Evolutionary conservation across 2,113 vertebrate species (phyloP), one percentile per base, ranked within the genome.

Genomic region (Ranitomeya imitator): DNA sequence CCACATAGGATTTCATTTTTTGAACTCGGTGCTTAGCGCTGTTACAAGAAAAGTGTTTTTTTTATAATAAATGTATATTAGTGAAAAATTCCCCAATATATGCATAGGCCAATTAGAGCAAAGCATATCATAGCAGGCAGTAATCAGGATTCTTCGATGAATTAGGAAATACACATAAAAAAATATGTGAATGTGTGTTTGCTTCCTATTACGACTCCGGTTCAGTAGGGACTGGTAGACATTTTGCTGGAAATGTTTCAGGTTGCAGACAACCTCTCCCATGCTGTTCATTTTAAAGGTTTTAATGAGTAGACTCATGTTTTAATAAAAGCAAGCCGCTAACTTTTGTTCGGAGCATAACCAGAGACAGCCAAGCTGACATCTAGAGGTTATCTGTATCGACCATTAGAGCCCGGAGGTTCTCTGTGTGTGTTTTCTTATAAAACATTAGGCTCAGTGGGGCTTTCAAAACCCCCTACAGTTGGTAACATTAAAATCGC

Each of bases 371-470:
- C 51, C 67, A 79, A 87, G 91, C 90, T 87, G 92, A 54, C 85
- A 90, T 85, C 85, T 86, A 95, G 93, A 94, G 94, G 95, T 94
- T 95, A 95, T 94, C 90, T 91, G 89, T 74, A 71, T 91, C 93
- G 91, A 93, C 95, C 95, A 95, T 95, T 95, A 96, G 93, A 86
- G 89, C 92, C 95, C 95, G 94, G 93, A 92, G 91, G 95, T 92
- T 94, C 91, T 88, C 91, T 91, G 92, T 92, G 94, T 95, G 93
- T 95, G 94, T 95, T 93, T 94, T 93, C 94, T 93, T 94, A 93
- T 92, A 94, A 93, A 94, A 94, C 91, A 96, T 94, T 94, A 94
- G 94, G 95, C 96, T 94, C 97, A 96, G 96, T 95, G 94, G 96
- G 96, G 93, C 94, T 93, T 93, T 93, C 94, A 93, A 94, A 93